These are phyloP conservation scores for Eudiplozoon nipponicum DNA, from an alignment of 2,888 invertebrate species.

Conservation along the genomic window DNA sequence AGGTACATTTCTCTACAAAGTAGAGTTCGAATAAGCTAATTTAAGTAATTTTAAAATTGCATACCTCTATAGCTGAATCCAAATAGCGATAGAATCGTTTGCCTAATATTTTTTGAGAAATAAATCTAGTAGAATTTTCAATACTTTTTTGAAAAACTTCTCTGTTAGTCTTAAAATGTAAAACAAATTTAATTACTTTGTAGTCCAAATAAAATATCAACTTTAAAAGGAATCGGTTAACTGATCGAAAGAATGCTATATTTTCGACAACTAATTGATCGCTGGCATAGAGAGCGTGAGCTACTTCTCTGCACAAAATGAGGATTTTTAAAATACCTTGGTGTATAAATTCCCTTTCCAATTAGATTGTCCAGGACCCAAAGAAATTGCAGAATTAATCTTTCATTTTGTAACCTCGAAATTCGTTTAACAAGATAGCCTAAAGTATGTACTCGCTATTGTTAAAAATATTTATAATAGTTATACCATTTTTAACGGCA, in stretches of 20 bases:
- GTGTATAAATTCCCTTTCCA: too few relatives aligned
- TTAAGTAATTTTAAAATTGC: neutral
- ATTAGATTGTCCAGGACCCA: too few relatives aligned
- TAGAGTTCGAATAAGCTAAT: conserved; percentile 6
- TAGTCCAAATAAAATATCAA: conserved; percentile 7
- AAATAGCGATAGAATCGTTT: neutral
- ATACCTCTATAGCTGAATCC: neutral
- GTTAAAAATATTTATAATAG: too few relatives aligned
- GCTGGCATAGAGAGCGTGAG: too few relatives aligned
- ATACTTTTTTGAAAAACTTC: conserved; percentile 14
- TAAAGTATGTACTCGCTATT: too few relatives aligned
- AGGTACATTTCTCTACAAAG: conserved; percentile 7
- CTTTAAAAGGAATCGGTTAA: conserved; percentile 3
- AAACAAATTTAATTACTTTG: neutral
- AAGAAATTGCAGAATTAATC: too few relatives aligned
- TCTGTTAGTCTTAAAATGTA: conserved; percentile 6
- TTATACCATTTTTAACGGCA: too few relatives aligned
- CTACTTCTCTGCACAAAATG: too few relatives aligned
- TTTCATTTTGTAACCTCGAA: too few relatives aligned
- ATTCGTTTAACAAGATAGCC: too few relatives aligned
- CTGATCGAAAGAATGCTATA: conserved; percentile 3
- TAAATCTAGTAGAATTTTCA: conserved; percentile 11
- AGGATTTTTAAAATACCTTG: too few relatives aligned
- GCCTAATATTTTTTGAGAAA: neutral
- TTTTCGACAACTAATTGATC: conserved; percentile 1